Percentiles rank a stretch among this genome's conserved stretches.
These are phyloP conservation scores for Nudaria mundana DNA, from an alignment of 2,888 invertebrate species.

Conservation along the genomic window DNA sequence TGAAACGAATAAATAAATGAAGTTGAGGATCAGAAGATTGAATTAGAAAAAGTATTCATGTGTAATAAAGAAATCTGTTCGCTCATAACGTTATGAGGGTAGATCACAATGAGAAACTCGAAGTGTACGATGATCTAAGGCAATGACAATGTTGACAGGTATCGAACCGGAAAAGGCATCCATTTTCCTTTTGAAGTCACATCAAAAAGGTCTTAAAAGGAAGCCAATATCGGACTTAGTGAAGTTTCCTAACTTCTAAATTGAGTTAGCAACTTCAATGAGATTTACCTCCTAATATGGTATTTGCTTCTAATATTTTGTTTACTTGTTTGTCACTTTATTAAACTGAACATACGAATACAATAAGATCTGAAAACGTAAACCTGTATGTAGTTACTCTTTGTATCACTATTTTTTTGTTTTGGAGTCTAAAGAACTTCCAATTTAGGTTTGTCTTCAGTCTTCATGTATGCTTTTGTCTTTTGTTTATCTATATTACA, in stretches of 20 bases:
- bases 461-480: no score
- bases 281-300: no score
- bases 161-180: conserved; percentile 72
- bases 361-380: no score
- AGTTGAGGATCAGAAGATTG: conserved; percentile 67
- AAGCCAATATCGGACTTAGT: conserved; percentile 40
- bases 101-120: conserved; percentile 60
- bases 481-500: no score
- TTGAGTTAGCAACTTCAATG: conserved; percentile 31
- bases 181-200: conserved; percentile 72
- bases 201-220: conserved; percentile 54
- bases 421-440: no score
- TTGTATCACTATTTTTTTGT: no score
- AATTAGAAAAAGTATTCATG: conserved; percentile 73
- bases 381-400: no score
- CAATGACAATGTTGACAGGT: conserved; percentile 66
- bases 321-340: no score
- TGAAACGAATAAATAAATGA: conserved; percentile 75
- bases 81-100: conserved; percentile 72
- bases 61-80: conserved; percentile 70
- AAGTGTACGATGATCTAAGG: conserved; percentile 46
- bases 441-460: no score
- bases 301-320: no score
- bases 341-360: no score
- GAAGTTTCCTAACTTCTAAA: conserved; percentile 39